These are phyloP conservation scores for Empis livida DNA, from an alignment of 2,888 invertebrate species.

Conservation along the genomic window DNA sequence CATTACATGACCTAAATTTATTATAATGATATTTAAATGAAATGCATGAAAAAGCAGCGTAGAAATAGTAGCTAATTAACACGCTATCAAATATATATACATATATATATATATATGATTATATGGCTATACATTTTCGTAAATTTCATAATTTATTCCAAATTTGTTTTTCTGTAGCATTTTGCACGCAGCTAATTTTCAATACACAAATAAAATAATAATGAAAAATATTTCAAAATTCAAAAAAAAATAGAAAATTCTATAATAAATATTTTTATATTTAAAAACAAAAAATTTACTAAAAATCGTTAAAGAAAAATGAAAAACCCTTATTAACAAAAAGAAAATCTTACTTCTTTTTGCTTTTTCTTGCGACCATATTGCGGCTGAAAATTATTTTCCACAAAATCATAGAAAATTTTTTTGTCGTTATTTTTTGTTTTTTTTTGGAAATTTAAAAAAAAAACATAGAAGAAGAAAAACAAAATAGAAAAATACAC, in stretches of 20 bases:
- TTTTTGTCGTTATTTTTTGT: constrained; percentile 11
- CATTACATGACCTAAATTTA: no score
- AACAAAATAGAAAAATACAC: constrained; percentile 5
- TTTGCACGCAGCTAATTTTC: background rate
- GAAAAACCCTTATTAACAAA: constrained; percentile 21
- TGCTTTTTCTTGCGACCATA: constrained; percentile 96
- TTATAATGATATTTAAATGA: no score
- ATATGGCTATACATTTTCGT: no score
- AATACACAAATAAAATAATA: background rate
- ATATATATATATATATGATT: no score
- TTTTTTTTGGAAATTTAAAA: constrained; percentile 4
- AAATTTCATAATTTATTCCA: no score
- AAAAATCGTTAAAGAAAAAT: constrained; percentile 41
- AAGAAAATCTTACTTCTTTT: constrained; percentile 85
- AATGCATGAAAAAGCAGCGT: no score
- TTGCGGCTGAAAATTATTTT: constrained; percentile 34
- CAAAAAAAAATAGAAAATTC: constrained; percentile 14
- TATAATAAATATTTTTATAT: constrained; percentile 7
- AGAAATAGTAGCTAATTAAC: no score
- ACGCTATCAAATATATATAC: no score
- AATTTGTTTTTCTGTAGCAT: no score
- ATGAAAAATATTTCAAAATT: constrained; percentile 5
- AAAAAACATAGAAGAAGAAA: constrained; percentile 1
- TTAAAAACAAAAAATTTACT: constrained; percentile 23
- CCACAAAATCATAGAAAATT: constrained; percentile 3